Evolutionary conservation across 2,113 vertebrate genomes (phyloP).

Genomic region (Piaya cayana): DNA sequence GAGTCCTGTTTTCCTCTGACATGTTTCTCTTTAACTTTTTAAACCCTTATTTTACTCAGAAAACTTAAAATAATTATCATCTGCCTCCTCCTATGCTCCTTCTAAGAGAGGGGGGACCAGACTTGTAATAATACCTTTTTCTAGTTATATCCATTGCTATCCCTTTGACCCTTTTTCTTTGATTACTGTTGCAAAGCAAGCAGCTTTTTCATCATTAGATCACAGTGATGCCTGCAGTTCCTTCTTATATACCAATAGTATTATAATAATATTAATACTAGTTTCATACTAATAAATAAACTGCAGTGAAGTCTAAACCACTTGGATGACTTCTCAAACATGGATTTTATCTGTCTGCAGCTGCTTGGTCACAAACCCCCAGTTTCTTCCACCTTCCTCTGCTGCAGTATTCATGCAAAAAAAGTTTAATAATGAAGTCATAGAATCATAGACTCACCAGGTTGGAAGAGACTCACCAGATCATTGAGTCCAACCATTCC

Average conservation of each 20-base stretch:
- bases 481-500: no score
- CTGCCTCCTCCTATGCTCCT: neutral
- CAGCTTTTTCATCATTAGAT: neutral
- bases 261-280: no score
- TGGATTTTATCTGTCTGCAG: neutral
- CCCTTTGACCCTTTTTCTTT: neutral
- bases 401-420: neutral
- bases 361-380: rapidly evolving
- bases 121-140: neutral
- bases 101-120: neutral
- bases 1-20: neutral
- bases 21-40: neutral
- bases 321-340: neutral
- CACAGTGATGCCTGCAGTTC: neutral
- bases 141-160: neutral
- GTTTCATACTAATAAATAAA: neutral
- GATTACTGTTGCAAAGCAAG: neutral
- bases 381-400: neutral
- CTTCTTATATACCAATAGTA: neutral
- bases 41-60: neutral
- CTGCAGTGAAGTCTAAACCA: neutral
- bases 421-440: neutral
- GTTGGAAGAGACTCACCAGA: no score
- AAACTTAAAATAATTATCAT: neutral
- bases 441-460: no score